Evolutionary conservation across 1,140 invertebrate genomes (phyloP).

Genomic region (Agrilus planipennis): DNA sequence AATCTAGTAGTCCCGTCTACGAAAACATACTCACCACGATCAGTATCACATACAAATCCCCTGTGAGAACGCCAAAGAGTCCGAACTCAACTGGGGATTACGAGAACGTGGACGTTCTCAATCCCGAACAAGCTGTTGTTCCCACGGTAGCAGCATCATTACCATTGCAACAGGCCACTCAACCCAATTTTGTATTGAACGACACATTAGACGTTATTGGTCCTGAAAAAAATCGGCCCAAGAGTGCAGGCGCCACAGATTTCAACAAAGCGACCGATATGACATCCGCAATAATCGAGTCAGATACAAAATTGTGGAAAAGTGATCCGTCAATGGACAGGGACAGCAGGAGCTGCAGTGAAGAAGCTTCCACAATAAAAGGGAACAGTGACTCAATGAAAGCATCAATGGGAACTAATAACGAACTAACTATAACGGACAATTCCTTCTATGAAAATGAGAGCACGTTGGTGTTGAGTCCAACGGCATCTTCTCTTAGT

Average conservation of each 20-base stretch:
- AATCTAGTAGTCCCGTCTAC: constrained; percentile 11
- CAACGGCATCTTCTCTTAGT: constrained; percentile 24
- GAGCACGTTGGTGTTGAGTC: constrained; percentile 18
- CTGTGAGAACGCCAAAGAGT: constrained; percentile 28
- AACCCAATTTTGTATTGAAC: constrained; percentile 27
- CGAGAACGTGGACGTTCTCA: constrained; percentile 39
- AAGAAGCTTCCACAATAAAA: no score
- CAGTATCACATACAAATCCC: constrained; percentile 53
- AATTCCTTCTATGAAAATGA: no score
- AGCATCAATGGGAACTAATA: constrained; percentile 11
- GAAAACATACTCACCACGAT: constrained; percentile 43
- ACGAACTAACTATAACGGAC: constrained; percentile 7
- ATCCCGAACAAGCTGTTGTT: constrained; percentile 38
- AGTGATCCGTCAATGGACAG: no score
- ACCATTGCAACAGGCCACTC: constrained; percentile 41
- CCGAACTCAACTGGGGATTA: constrained; percentile 21
- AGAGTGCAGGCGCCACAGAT: constrained; percentile 29
- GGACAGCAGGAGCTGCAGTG: constrained; percentile 22
- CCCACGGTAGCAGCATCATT: constrained; percentile 39
- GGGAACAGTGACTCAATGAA: constrained; percentile 15
- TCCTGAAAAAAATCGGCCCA: constrained; percentile 19
- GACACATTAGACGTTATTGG: no score
- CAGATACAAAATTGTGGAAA: no score
- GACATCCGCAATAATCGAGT: constrained; percentile 13
- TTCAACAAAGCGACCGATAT: constrained; percentile 11